These are phyloP conservation scores for Oxytorus armatus DNA, from an alignment of 2,888 invertebrate genomes.

Conservation along the genomic window DNA sequence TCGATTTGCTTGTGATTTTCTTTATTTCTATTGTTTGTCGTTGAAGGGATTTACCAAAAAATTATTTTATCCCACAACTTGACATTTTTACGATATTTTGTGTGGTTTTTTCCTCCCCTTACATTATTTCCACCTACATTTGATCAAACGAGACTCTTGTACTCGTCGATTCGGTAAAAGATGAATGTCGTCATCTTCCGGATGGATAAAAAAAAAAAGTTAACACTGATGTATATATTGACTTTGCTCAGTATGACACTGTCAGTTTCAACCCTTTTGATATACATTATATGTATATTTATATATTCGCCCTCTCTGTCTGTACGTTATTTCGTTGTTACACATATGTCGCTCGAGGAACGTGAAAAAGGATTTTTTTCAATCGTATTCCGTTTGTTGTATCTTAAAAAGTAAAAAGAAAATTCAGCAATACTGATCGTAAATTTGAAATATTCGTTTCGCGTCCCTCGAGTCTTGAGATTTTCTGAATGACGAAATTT, in stretches of 20 bases:
- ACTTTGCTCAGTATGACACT: conserved; percentile 85
- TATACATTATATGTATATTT: conserved; percentile 29
- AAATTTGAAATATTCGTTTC: conserved; percentile 8
- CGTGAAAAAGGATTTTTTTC: conserved; percentile 7
- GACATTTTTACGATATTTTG: conserved; percentile 17
- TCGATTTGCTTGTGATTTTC: conserved; percentile 35
- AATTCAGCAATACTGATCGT: too few species aligned
- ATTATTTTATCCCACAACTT: neutral
- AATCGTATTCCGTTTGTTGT: neutral
- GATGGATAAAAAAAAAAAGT: conserved; percentile 61
- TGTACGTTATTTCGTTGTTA: conserved; percentile 41
- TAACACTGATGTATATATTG: conserved; percentile 85
- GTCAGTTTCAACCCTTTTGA: conserved; percentile 82
- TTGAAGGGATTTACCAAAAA: neutral
- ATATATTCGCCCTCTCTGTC: conserved; percentile 34
- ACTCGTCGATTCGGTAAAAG: conserved; percentile 29
- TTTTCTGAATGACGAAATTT: conserved; percentile 35
- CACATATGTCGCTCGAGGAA: conserved; percentile 44
- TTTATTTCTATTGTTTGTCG: conserved; percentile 20
- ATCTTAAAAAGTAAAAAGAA: conserved; percentile 6
- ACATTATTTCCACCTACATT: neutral
- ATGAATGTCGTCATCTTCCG: conserved; percentile 45
- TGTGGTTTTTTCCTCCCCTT: conserved; percentile 24
- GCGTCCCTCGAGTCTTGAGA: conserved; percentile 41
- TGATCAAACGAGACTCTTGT: conserved; percentile 20